Base-by-base conservation (phyloP, 2,797 vertebrate species). In the Scleropages formosus region DNA sequence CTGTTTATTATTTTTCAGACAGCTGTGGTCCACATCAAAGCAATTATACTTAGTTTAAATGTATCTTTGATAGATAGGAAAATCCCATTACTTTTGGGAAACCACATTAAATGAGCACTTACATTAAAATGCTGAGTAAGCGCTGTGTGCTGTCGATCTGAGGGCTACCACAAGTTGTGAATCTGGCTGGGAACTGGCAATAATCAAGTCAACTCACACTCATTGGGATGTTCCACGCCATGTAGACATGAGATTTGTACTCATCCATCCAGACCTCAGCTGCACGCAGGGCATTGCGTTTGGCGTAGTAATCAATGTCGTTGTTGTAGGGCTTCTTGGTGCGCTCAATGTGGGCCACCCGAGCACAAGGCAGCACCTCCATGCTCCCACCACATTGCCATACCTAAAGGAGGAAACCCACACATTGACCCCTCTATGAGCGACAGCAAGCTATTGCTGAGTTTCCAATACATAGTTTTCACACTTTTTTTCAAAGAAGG, bases 201-300 rank as follows among this genome's bases (percentile, higher is more conserved):
- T 44, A 58, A 75, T 13, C 27, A 24, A 70, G 73, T 78, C 26
- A 0, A 86, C 96, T 94, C 82, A 98, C 96, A 0, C 94, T 96
- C 94, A 98, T 97, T 70, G 96, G 97, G 84, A 99, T 97, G 87
- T 99, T 99, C 97, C 97, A 99, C 20, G 97, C 97, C 97, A 99
- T 99, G 92, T 99, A 99, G 71, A 99, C 97, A 0, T 99, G 97
- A 0, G 96, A 98, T 84, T 97, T 98, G 90, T 96, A 99, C 87
- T 98, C 92, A 2, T 98, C 97, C 97, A 98, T 99, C 97, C 97
- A 99, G 78, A 99, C 97, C 86, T 99, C 97, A 0, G 97, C 97
- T 0, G 97, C 96, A 10, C 97, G 88, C 85, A 99, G 88, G 1
- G 97, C 97, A 0, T 99, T 98, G 76, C 97, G 92, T 81, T 98